Evolutionary conservation across 2,888 invertebrate genomes (phyloP), one percentile per base, ranked within the genome.

Genomic region (Phortica okadai): DNA sequence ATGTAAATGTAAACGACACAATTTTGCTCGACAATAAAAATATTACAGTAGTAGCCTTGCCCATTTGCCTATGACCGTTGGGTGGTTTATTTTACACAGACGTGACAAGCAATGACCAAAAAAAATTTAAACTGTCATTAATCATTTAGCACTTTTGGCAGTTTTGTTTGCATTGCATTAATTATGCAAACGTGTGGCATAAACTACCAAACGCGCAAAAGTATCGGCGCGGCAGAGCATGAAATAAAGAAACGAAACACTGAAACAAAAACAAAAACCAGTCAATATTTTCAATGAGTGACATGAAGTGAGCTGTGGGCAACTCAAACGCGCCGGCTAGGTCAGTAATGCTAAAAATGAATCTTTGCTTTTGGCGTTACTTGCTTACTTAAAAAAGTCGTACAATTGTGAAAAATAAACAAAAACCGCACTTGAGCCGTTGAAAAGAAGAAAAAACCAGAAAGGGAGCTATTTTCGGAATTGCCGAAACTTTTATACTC

Each of bases 111-210:
- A 50, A 50, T 6, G 14, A 6, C 7, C 10, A 59, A 59, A 59
- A 16, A 59, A 16, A 59, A 59, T 59, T 6, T 10, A 14, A 59
- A 21, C 59, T 59, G 59, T 59, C 59, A 59, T 59, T 59, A 59
- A 59, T 59, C 59, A 59, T 59, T 59, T 59, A 21, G n/a, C 59
- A 59, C 59, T 59, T 59, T 59, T 58, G 21, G 58, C 58, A 58
- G n/a, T 58, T 58, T 58, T 59, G 59, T n/a, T 59, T 59, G 59
- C n/a, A 59, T 59, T 59, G 59, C 59, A 59, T 59, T 16, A 59
- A 59, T 59, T 59, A 59, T 59, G 59, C 59, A 59, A 59, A n/a
- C 59, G 59, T 16, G 59, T 21, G 59, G 59, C 33, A 21, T 21
- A 21, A 21, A 21, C 21, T 21, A 21, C 21, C 21, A 21, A 21